phyloP scores from a whole-genome alignment of 2,797 vertebrate species.

The Platyrinchus mystaceus region DNA sequence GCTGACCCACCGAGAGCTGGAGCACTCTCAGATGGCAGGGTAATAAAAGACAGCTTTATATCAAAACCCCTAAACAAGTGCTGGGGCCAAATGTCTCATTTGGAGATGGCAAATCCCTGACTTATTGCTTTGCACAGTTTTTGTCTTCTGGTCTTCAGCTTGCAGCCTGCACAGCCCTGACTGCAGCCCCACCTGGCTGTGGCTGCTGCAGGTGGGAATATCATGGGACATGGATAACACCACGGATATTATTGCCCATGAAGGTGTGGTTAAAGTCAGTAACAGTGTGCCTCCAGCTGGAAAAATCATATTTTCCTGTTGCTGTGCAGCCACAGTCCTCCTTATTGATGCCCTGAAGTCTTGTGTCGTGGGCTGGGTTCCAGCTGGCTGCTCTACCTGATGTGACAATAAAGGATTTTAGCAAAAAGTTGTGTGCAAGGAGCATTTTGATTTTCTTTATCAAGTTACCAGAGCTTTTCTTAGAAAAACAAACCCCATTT shows the following conservation, averaged over 20 bases:
- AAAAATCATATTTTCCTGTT: not conserved
- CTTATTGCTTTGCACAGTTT: not conserved
- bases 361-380: fast-evolving
- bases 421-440: not conserved
- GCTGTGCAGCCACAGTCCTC: not conserved
- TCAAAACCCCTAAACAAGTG: not conserved
- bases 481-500: not conserved
- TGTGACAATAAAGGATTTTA: not conserved
- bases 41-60: not conserved
- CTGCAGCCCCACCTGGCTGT: not conserved
- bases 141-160: not conserved
- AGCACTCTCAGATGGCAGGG: not conserved
- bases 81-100: not conserved
- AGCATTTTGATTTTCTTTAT: not conserved
- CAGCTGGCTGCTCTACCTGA: not conserved
- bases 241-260: not conserved
- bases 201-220: not conserved
- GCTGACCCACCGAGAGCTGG: not conserved
- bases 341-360: not conserved
- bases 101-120: not conserved
- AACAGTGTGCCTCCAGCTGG: not conserved
- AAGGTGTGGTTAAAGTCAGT: not conserved
- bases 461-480: not conserved
- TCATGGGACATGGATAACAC: not conserved
- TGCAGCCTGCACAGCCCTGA: fast-evolving